Conservation (phyloP, 2,888 invertebrate species). For the Nymphalis urticae region DNA sequence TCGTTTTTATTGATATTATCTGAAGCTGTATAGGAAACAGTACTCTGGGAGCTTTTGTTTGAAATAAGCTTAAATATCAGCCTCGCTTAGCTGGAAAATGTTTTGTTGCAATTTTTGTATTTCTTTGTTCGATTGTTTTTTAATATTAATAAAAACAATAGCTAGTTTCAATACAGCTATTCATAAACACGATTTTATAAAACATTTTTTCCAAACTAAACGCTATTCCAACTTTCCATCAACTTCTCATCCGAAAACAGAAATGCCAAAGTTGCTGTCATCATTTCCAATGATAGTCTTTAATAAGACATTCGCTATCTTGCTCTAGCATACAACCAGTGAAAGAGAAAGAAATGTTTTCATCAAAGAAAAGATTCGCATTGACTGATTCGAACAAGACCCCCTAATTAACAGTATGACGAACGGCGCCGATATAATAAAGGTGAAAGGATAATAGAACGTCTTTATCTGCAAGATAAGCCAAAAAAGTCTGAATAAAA, state of each 20-base stretch:
- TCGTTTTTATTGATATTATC: slow-evolving; percentile 46
- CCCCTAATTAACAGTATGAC: slow-evolving; percentile 45
- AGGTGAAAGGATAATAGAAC: slow-evolving; percentile 64
- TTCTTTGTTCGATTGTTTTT: background rate
- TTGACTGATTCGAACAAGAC: slow-evolving; percentile 38
- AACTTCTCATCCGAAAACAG: slow-evolving; percentile 1
- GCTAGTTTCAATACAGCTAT: background rate
- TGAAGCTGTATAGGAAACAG: slow-evolving; percentile 34
- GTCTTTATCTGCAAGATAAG: slow-evolving; percentile 62
- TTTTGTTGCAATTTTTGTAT: slow-evolving; percentile 13
- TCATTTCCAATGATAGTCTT: slow-evolving; percentile 18
- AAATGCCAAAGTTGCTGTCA: background rate
- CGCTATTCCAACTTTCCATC: background rate
- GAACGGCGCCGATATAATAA: slow-evolving; percentile 46
- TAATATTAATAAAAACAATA: background rate
- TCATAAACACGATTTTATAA: background rate
- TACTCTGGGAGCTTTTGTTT: slow-evolving; percentile 30
- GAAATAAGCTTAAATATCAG: slow-evolving; percentile 29
- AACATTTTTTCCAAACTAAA: background rate
- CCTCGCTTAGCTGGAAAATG: slow-evolving; percentile 20
- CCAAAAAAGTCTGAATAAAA: slow-evolving; percentile 41
- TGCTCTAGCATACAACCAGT: background rate
- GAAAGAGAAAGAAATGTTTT: slow-evolving; percentile 25
- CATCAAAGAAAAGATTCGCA: slow-evolving; percentile 36
- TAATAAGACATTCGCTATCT: slow-evolving; percentile 22